Evolutionary conservation across 2,888 invertebrate genomes (phyloP), one percentile per base, ranked within the genome.

Genomic region (Fragum whitleyi): DNA sequence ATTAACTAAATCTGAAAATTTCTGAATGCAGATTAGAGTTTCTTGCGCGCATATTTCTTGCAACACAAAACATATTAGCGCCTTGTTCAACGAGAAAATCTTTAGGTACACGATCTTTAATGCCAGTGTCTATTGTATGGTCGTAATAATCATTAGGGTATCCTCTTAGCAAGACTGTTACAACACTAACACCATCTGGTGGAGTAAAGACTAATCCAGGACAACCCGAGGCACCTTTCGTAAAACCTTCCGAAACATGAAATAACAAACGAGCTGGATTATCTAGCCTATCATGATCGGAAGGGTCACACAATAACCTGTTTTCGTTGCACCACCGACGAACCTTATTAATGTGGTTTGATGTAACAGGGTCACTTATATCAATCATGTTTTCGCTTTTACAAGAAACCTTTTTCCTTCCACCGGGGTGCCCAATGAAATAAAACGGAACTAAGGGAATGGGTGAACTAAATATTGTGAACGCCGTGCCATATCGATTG

Each of bases 381-480:
- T 77, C 23, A 21, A 77, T 36, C 11, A 68, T 21, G 0, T 32
- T 55, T 3, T 79, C 32, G 2, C 72, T 53, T 16, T 9, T 16
- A 32, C 81, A 74, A 1, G 70, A 3, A 26, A 68, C 14, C 55
- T 74, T 79, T 23, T 16, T 19, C 9, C 26, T 28, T 19, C 74
- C 73, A n/a, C 51, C 16, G 19, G 79, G 42, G 65, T 85, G 85
- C 14, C 85, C 79, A 19, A 85, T 67, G 0, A 85, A 69, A 59
- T 65, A 57, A 36, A 85, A 79, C 19, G n/a, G n/a, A n/a, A 61
- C 21, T 16, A 75, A 47, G 16, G 42, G 51, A 21, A 14, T 51
- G 11, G 79, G 65, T 14, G 65, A 16, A 19, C 59, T 68, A 71
- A 79, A 85, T 7, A 23, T 23, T 36, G 26, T 74, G 5, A 85